Base-by-base conservation (phyloP, 2,888 invertebrate genomes). In the Diplazon laetatorius region DNA sequence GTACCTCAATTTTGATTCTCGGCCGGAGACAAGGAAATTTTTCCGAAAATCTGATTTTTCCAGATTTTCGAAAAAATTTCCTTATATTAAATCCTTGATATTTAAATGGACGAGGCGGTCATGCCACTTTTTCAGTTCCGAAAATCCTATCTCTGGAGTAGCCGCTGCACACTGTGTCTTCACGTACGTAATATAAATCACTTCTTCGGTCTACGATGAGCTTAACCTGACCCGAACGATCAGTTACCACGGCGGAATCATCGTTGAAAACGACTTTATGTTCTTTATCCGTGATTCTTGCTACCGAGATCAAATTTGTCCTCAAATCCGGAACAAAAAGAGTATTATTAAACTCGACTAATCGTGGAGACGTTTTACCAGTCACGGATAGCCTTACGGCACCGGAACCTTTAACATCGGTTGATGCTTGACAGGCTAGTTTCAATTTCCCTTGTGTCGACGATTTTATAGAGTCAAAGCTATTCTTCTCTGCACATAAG, bases 141-240 rank as follows among this genome's bases (percentile, higher is more conserved):
- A 10, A 16, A 14, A 4, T 50, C 12, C 22, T 25, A 12, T 9
- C 9, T 57, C 10, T 20, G 14, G 12, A n/a, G 50, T 44, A 20
- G 14, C 44, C 6, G 52, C 30, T 9, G 63, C 42, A 60, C 50
- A 25, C 25, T 50, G 48, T 6, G 25, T 50, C 14, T 59, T 73
- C 62, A n/a, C 65, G 48, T 4, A 76, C 18, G 44, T 68, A 60
- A 35, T 68, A 78, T 3, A 68, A 44, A 48, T 77, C 72, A 39
- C 66, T 72, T 57, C 18, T 37, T 9, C 76, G 63, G 22, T 72
- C 71, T n/a, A 70, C 76, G 14, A 57, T 59, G 52, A 76, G 71
- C 12, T 63, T 63, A n/a, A 46, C 14, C 59, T 6, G 30, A 30
- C 30, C 30, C 30, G 4, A 65, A 37, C 37, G 30, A 25, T 62